These are phyloP conservation scores for Drosophila setosimentum DNA, from an alignment of 2,888 invertebrate genomes.

Conservation along the genomic window DNA sequence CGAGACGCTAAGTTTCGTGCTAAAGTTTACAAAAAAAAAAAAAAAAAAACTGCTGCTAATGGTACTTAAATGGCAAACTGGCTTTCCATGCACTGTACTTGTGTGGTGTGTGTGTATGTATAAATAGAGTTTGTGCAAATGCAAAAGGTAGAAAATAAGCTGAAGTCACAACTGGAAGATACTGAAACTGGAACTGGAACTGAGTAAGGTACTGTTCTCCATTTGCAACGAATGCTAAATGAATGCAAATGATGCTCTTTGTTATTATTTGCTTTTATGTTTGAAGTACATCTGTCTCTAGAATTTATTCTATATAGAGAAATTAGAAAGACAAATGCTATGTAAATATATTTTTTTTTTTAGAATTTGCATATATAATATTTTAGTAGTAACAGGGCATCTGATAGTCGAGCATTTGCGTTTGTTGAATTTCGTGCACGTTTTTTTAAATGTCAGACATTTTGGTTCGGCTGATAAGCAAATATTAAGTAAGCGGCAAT, in stretches of 20 bases:
- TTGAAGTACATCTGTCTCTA: background rate
- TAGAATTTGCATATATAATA: background rate
- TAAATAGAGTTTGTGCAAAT: background rate
- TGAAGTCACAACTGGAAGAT: constrained; percentile 33
- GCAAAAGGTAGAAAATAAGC: constrained; percentile 1
- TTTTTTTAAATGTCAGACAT: constrained; percentile 10
- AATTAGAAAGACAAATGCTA: background rate
- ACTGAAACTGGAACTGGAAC: constrained; percentile 39
- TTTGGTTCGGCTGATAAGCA: constrained; percentile 9
- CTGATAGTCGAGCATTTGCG: background rate
- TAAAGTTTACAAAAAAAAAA: constrained; percentile 3
- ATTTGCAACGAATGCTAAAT: background rate
- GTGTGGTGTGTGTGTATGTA: constrained; percentile 4
- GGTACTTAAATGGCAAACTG: constrained; percentile 14
- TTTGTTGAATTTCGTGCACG: background rate
- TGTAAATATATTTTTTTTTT: background rate
- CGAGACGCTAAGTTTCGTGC: constrained; percentile 27
- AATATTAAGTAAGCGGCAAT: constrained; percentile 2
- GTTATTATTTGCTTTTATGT: background rate
- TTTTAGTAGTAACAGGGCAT: constrained; percentile 14
- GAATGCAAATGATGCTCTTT: background rate
- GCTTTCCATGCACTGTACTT: constrained; percentile 22
- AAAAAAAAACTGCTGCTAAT: constrained; percentile 13
- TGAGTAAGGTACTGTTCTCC: background rate
- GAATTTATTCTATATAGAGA: background rate